A percentile compares a stretch with the other conserved stretches of the same genome.
Evolutionary conservation across 1,140 invertebrate species (phyloP).

Genomic region (Oreohelix idahoensis): DNA sequence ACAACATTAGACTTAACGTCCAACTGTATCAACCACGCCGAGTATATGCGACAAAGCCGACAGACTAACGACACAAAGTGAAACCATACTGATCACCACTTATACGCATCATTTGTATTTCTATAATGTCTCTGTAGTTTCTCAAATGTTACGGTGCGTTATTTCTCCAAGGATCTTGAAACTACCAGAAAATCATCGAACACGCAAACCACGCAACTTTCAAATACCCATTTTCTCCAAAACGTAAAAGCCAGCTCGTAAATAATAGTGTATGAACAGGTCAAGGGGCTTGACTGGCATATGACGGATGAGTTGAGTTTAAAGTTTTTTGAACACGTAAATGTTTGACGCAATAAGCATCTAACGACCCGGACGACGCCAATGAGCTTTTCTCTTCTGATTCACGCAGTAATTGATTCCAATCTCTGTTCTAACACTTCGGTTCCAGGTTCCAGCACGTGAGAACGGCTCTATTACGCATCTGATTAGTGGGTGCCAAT

Average conservation of each 20-base stretch:
- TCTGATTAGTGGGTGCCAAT: conserved; percentile 28
- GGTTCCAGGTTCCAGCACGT: neutral
- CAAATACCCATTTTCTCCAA: neutral
- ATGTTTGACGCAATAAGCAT: too few species aligned
- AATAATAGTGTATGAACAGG: neutral
- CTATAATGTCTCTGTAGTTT: too few species aligned
- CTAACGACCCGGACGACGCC: too few species aligned
- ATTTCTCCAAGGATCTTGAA: neutral
- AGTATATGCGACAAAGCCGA: too few species aligned
- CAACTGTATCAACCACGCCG: too few species aligned
- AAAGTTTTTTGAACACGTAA: neutral
- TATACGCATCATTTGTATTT: too few species aligned
- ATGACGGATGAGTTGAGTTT: neutral
- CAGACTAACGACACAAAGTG: too few species aligned
- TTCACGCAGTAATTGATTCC: conserved; percentile 20
- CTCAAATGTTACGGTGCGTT: neutral
- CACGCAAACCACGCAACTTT: neutral
- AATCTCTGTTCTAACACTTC: conserved; percentile 22
- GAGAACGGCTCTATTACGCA: conserved; percentile 22
- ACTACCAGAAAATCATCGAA: neutral
- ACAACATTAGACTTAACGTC: too few species aligned
- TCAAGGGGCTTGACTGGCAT: neutral
- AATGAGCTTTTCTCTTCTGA: conserved; percentile 26
- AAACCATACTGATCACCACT: too few species aligned
- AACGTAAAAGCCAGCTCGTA: neutral